Conservation (phyloP, 2,113 vertebrate species). For the Hymenochirus boettgeri region DNA sequence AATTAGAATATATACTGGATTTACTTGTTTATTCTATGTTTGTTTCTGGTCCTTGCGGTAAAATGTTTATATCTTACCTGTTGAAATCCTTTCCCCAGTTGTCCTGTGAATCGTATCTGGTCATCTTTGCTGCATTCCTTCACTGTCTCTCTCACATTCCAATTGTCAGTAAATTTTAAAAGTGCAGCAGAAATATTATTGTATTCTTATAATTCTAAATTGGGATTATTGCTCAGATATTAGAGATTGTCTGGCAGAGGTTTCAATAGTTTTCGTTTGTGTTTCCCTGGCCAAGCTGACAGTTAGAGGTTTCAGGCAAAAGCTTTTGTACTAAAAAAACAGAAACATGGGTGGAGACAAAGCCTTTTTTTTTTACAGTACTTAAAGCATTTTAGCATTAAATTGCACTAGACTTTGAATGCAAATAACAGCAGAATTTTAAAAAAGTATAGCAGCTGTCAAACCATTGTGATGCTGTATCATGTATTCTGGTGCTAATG, state of each 20-base stretch:
- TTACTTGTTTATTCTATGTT: no score
- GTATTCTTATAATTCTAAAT: background rate
- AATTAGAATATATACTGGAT: no score
- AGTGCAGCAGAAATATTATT: background rate
- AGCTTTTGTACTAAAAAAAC: background rate
- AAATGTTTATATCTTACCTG: constrained; percentile 44
- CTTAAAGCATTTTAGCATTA: no score
- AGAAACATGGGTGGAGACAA: constrained; percentile 12
- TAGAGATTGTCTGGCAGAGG: background rate
- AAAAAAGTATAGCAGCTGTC: no score
- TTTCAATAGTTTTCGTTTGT: background rate
- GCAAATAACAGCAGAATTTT: no score
- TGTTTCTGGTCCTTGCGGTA: no score
- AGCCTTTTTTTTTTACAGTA: no score
- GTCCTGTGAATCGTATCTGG: constrained; percentile 45
- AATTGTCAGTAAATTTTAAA: constrained; percentile 41
- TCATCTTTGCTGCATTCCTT: constrained; percentile 44
- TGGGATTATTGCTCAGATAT: no score
- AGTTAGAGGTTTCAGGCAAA: constrained; percentile 39
- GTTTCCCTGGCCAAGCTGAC: background rate
- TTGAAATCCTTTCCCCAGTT: constrained; percentile 43
- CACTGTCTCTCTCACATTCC: constrained; percentile 38
- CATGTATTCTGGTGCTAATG: no score
- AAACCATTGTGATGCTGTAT: no score
- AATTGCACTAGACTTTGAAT: no score